A percentile compares a stretch with the other conserved stretches of the same genome.
Conservation (phyloP, 2,797 vertebrate species). For the Myripristis jacobus region DNA sequence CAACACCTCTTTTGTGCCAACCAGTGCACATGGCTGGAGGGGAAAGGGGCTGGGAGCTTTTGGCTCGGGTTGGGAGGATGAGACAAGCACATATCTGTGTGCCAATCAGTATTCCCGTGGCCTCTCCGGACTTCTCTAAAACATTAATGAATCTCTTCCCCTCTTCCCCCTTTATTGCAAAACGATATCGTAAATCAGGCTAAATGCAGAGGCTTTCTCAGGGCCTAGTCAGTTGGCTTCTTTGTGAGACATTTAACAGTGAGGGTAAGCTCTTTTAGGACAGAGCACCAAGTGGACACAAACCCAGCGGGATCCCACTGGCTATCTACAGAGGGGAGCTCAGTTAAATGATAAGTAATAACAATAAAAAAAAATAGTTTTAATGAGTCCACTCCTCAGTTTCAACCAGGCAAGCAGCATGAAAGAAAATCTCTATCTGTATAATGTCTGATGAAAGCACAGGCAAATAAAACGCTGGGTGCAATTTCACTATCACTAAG, state of each 20-base stretch:
- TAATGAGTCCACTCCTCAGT: too few species aligned
- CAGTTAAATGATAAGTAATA: conserved; percentile 13
- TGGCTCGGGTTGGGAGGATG: conserved; percentile 53
- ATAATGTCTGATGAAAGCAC: too few species aligned
- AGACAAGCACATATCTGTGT: conserved; percentile 80
- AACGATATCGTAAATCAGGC: conserved; percentile 82
- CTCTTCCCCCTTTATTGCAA: conserved; percentile 72
- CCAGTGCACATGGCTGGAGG: conserved; percentile 54
- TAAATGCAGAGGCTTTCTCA: conserved; percentile 68
- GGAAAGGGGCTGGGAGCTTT: conserved; percentile 57
- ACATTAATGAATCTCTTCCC: conserved; percentile 84
- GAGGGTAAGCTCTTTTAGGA: conserved; percentile 49
- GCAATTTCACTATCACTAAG: conserved; percentile 8
- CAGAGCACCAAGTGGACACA: conserved; percentile 50
- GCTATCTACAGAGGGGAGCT: conserved; percentile 36
- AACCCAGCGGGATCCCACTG: conserved; percentile 43
- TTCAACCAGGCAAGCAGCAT: too few species aligned
- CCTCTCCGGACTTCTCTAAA: conserved; percentile 71
- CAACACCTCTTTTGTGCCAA: conserved; percentile 68
- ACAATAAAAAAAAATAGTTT: background rate
- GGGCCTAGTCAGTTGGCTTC: conserved; percentile 57
- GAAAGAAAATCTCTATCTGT: too few species aligned
- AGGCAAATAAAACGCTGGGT: too few species aligned
- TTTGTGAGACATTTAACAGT: conserved; percentile 69
- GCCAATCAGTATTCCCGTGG: conserved; percentile 80